Evolutionary conservation across 2,888 invertebrate species (phyloP).

Genomic region (Stenchaetothrips biformis): DNA sequence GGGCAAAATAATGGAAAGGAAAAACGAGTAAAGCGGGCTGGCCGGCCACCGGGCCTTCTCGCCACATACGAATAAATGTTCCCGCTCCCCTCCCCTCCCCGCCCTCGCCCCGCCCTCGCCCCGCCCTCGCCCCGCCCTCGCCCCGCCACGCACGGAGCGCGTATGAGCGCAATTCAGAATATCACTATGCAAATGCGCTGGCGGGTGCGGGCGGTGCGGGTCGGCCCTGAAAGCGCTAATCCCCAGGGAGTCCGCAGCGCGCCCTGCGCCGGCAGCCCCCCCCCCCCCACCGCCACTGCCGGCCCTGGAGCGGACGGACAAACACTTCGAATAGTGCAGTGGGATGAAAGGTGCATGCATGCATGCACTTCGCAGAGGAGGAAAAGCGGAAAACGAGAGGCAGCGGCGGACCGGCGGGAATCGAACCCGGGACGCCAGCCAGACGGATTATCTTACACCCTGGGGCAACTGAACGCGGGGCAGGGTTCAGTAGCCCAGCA

Average conservation of each 20-base stretch:
- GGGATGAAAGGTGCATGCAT: too few relatives aligned
- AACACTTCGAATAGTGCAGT: too few relatives aligned
- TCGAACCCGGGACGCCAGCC: too few relatives aligned
- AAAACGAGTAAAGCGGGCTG: too few relatives aligned
- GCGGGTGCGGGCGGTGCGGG: not conserved
- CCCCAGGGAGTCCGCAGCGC: not conserved
- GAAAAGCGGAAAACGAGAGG: not conserved
- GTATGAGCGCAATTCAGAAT: slow-evolving; percentile 20
- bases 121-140: not conserved
- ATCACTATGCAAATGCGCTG: slow-evolving; percentile 19
- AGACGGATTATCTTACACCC: too few relatives aligned
- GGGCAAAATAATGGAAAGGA: too few relatives aligned
- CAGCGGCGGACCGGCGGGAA: not conserved
- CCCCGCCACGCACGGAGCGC: not conserved
- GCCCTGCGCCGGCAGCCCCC: not conserved
- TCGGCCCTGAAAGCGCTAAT: not conserved
- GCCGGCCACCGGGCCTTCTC: too few relatives aligned
- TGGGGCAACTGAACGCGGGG: too few relatives aligned
- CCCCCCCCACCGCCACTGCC: not conserved
- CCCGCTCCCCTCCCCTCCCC: not conserved
- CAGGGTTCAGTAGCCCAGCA: too few relatives aligned
- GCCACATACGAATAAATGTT: not conserved
- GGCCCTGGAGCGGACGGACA: not conserved
- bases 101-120: not conserved
- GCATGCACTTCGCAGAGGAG: too few relatives aligned